Conservation (phyloP, 2,113 vertebrate species). For the Rhinogobius similis region DNA sequence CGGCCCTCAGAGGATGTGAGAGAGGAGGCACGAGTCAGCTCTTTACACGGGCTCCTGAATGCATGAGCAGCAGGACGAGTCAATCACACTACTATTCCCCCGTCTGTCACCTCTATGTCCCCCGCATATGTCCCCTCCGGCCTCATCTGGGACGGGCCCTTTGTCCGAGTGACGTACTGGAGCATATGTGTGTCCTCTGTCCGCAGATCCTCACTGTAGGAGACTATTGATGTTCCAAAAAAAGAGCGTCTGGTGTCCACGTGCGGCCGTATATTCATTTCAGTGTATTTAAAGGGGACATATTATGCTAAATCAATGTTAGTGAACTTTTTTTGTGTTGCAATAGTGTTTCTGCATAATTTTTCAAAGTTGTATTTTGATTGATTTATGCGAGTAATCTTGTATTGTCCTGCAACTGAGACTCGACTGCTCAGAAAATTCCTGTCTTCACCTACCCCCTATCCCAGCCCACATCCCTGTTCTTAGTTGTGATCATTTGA, state of each 20-base stretch:
- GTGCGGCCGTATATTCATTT: neutral
- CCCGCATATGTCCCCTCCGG: neutral
- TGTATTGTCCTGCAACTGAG: too few species aligned
- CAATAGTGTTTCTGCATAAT: too few species aligned
- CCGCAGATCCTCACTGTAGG: neutral
- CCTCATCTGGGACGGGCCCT: neutral
- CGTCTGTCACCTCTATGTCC: neutral
- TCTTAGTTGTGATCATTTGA: too few species aligned
- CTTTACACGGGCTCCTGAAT: neutral
- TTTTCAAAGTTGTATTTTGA: too few species aligned
- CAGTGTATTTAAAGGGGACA: neutral
- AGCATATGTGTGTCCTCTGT: neutral
- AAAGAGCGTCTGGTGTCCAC: neutral
- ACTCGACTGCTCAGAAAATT: too few species aligned
- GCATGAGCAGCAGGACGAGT: neutral
- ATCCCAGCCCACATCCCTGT: too few species aligned
- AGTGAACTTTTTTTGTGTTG: too few species aligned
- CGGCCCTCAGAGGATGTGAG: neutral
- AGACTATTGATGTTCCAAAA: neutral
- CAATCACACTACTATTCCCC: neutral
- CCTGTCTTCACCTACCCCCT: too few species aligned
- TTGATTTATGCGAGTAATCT: too few species aligned
- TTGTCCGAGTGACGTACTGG: neutral
- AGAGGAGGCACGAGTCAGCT: slow-evolving; percentile 2
- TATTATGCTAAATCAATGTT: too few species aligned